phyloP scores from a whole-genome alignment of 2,113 vertebrate species.

The Oryzias javanicus region DNA sequence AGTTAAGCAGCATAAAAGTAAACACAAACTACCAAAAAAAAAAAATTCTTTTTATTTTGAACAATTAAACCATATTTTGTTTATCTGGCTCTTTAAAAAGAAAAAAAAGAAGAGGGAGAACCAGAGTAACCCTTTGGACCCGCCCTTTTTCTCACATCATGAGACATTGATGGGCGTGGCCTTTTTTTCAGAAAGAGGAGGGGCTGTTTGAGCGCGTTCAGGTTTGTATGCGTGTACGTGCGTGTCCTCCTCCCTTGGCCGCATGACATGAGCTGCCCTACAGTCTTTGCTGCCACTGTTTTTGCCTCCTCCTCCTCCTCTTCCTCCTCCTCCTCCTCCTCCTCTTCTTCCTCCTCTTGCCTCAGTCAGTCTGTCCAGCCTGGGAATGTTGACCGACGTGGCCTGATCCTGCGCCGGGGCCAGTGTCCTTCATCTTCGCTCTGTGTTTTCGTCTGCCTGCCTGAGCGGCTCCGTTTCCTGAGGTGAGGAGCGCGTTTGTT shows the following conservation, averaged over 20 bases:
- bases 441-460: constrained; percentile 9
- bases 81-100: background rate
- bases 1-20: no score
- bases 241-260: constrained; percentile 33
- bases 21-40: no score
- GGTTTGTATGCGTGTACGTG: constrained; percentile 12
- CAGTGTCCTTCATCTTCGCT: constrained; percentile 22
- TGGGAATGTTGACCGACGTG: constrained; percentile 63
- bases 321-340: constrained; percentile 29
- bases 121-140: background rate
- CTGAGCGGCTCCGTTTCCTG: constrained; percentile 9
- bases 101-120: background rate
- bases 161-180: constrained; percentile 59
- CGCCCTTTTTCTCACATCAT: constrained; percentile 27
- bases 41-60: no score
- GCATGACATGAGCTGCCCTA: constrained; percentile 67
- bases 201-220: constrained; percentile 41
- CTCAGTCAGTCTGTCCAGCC: constrained; percentile 40
- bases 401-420: constrained; percentile 46
- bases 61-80: no score
- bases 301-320: constrained; percentile 32
- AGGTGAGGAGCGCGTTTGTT: constrained; percentile 47
- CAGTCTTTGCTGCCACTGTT: constrained; percentile 54
- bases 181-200: constrained; percentile 37
- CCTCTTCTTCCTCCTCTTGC: constrained; percentile 12